phyloP scores from a whole-genome alignment of 2,888 invertebrate species.

The Pristionchus japonicus region DNA sequence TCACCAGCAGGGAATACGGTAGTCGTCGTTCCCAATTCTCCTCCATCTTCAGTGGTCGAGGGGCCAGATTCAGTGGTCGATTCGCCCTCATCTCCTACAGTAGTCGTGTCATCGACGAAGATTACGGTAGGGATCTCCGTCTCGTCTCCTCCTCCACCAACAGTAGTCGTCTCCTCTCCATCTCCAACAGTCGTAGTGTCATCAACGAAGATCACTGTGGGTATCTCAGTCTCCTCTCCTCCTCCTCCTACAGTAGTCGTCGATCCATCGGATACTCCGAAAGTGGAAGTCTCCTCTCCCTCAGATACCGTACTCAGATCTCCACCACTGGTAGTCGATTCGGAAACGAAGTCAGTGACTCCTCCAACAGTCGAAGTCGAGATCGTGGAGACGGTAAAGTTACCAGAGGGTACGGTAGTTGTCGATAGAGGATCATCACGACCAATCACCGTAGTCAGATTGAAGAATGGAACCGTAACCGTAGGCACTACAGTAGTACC shows the following conservation, averaged over 20 bases:
- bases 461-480: neutral
- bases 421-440: neutral
- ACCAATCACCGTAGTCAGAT: neutral
- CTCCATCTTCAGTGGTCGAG: neutral
- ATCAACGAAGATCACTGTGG: conserved; percentile 28
- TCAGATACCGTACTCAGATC: conserved; percentile 1
- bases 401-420: neutral
- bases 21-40: neutral
- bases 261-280: neutral
- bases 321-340: neutral
- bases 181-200: neutral
- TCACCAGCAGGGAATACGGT: neutral
- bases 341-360: neutral
- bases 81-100: neutral
- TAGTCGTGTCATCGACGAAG: neutral
- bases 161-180: neutral
- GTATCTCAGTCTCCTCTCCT: conserved; percentile 14
- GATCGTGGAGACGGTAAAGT: neutral
- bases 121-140: conserved; percentile 21
- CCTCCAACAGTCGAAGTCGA: neutral
- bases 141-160: neutral
- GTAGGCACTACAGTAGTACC: neutral
- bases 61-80: neutral
- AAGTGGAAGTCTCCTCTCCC: neutral
- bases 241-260: neutral